These are phyloP conservation scores for Amyelois transitella DNA, from an alignment of 1,140 invertebrate species.

Conservation along the genomic window DNA sequence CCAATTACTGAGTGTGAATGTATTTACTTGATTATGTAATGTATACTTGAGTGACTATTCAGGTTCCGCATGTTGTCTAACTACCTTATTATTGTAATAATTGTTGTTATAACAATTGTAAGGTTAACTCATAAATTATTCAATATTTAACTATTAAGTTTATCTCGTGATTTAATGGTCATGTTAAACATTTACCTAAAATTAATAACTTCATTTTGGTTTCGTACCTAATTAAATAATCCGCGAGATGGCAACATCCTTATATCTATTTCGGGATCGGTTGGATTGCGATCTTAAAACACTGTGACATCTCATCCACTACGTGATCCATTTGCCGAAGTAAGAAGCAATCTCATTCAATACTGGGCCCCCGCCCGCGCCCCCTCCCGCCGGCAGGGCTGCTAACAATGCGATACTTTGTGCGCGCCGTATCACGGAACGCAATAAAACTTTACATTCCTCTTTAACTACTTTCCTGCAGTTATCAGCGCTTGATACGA, in stretches of 20 bases:
- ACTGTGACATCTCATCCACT: slow-evolving; percentile 76
- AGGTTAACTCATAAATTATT: neutral
- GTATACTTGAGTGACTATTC: slow-evolving; percentile 25
- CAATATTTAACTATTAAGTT: neutral
- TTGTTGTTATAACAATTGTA: neutral
- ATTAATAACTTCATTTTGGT: neutral
- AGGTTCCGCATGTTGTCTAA: neutral
- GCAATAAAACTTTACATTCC: slow-evolving; percentile 63
- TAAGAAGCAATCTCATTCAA: slow-evolving; percentile 77
- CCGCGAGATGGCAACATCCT: neutral
- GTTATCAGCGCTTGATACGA: slow-evolving; percentile 51
- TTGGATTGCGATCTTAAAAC: slow-evolving; percentile 73
- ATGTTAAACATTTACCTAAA: neutral
- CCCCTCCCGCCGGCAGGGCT: slow-evolving; percentile 39
- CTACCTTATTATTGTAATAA: neutral
- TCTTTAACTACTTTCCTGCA: slow-evolving; percentile 61
- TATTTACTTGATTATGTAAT: slow-evolving; percentile 63
- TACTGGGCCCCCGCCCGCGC: slow-evolving; percentile 52
- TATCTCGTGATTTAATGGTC: neutral
- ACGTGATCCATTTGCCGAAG: slow-evolving; percentile 76
- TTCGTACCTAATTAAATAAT: neutral
- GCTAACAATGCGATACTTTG: slow-evolving; percentile 60
- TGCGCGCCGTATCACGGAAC: slow-evolving; percentile 49
- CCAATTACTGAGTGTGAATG: slow-evolving; percentile 70
- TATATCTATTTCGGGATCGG: slow-evolving; percentile 27